Evolutionary conservation across 1,140 invertebrate species (phyloP).

Genomic region (Trachymyrmex cornetzi): DNA sequence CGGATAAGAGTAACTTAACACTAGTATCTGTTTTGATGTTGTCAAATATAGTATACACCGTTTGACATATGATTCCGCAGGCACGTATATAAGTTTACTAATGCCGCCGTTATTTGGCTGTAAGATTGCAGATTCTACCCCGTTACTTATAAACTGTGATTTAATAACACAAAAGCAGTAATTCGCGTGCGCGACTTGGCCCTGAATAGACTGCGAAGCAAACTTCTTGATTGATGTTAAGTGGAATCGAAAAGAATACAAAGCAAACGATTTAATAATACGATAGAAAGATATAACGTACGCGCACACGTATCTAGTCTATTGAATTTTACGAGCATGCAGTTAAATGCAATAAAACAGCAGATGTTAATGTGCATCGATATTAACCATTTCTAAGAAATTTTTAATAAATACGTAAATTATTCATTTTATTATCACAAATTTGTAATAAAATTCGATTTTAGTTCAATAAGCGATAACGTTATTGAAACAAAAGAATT

Average conservation of each 20-base stretch:
- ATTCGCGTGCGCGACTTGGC: background rate
- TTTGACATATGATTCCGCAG: constrained; percentile 36
- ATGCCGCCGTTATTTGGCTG: constrained; percentile 25
- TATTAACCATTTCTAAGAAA: background rate
- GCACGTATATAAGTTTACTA: constrained; percentile 30
- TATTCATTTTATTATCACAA: background rate
- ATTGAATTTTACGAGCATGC: background rate
- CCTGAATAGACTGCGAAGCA: background rate
- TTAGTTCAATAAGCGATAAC: background rate
- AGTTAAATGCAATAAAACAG: background rate
- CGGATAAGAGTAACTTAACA: constrained; percentile 13
- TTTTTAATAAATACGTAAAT: background rate
- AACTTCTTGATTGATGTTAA: constrained; percentile 35
- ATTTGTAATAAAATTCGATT: background rate
- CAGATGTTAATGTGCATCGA: background rate
- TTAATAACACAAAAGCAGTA: background rate
- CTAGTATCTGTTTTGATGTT: constrained; percentile 29
- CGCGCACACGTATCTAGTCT: background rate
- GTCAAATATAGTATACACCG: constrained; percentile 14
- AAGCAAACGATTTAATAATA: background rate
- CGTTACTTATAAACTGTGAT: constrained; percentile 10
- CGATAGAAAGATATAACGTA: background rate
- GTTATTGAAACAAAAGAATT: background rate
- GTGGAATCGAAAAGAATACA: background rate
- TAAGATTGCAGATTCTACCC: constrained; percentile 25